These are phyloP conservation scores for Zaprionus ghesquierei DNA, from an alignment of 1,140 invertebrate species.

Conservation along the genomic window DNA sequence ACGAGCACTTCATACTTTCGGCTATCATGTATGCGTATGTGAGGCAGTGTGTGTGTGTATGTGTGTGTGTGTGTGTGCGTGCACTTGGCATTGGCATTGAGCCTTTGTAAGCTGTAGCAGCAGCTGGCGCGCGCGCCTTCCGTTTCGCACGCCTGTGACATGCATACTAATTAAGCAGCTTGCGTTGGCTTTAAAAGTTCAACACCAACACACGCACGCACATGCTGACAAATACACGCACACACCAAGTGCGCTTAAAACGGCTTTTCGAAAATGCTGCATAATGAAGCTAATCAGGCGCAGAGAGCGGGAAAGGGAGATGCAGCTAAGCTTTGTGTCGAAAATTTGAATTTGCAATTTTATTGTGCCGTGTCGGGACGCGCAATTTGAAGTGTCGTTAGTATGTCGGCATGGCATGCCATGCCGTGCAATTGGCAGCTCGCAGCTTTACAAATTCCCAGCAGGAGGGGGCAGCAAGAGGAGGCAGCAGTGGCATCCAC, in stretches of 20 bases:
- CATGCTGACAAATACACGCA: background rate
- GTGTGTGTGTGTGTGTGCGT: conserved; percentile 9
- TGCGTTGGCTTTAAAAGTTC: conserved; percentile 25
- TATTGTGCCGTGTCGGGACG: conserved; percentile 19
- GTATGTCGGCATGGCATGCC: background rate
- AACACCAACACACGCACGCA: conserved; percentile 4
- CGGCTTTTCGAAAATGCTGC: conserved; percentile 61
- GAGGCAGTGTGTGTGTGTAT: background rate
- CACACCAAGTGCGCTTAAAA: conserved; percentile 45
- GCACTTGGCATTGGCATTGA: conserved; percentile 38
- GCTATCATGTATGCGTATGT: background rate
- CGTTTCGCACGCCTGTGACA: conserved; percentile 46
- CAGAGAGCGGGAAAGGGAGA: background rate
- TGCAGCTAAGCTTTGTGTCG: conserved; percentile 39
- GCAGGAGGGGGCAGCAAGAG: no score
- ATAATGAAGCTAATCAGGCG: conserved; percentile 77
- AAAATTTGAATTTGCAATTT: conserved; percentile 55
- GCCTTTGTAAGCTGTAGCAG: conserved; percentile 33
- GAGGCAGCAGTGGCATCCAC: no score
- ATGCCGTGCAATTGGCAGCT: background rate
- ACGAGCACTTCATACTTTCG: background rate
- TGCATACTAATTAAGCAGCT: conserved; percentile 69
- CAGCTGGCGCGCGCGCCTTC: background rate
- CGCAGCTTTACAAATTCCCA: background rate
- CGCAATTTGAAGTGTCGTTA: background rate